Conservation (phyloP, 2,888 invertebrate species). For the Cerastis rubricosa region DNA sequence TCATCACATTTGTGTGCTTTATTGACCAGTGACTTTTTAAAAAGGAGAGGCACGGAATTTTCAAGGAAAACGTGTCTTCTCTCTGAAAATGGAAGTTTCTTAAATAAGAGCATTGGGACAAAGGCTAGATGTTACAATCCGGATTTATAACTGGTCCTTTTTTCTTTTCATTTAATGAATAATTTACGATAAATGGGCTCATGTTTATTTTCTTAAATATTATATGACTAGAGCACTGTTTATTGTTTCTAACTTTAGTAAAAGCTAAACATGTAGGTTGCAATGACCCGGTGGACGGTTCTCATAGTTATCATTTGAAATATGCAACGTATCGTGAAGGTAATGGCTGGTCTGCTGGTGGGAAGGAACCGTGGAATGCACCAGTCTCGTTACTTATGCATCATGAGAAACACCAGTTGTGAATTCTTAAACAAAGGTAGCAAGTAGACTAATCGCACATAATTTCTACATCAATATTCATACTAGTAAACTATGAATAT, state of each 20-base stretch:
- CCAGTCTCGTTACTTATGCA: slow-evolving; percentile 50
- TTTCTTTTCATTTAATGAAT: not conserved
- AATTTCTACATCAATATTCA: not conserved
- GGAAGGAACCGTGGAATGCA: slow-evolving; percentile 49
- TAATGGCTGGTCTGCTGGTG: slow-evolving; percentile 19
- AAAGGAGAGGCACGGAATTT: not conserved
- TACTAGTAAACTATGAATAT: not conserved
- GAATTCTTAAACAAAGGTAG: slow-evolving; percentile 1
- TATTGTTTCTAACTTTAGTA: not conserved
- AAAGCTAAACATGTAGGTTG: not conserved
- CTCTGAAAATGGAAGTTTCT: too few species aligned
- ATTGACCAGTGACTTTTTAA: slow-evolving; percentile 5
- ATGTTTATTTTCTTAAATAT: not conserved
- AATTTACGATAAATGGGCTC: not conserved
- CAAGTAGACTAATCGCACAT: not conserved
- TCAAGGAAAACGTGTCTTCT: not conserved
- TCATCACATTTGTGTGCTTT: not conserved
- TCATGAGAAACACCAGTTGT: slow-evolving; percentile 62
- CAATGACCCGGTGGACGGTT: slow-evolving; percentile 1
- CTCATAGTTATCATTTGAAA: slow-evolving; percentile 20
- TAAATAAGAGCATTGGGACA: too few species aligned
- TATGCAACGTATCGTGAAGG: slow-evolving; percentile 24
- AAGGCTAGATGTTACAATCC: not conserved
- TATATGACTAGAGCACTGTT: not conserved
- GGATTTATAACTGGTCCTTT: not conserved